Percentiles rank a stretch among this genome's conserved stretches.
Evolutionary conservation across 2,888 invertebrate genomes (phyloP).

Genomic region (Cerastoderma edule): DNA sequence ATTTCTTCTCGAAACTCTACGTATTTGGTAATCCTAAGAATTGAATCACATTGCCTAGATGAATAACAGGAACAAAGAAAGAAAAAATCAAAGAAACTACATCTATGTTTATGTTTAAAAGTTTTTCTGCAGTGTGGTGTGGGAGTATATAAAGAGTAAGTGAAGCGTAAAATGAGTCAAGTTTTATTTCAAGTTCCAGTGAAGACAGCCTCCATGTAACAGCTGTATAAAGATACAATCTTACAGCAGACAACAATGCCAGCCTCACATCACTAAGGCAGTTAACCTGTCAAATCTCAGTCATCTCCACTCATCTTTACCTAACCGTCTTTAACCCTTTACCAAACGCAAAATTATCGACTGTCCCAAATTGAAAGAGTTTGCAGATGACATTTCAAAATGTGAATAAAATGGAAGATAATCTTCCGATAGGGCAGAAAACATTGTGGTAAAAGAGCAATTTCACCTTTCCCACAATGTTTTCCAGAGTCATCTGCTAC

Average conservation of each 20-base stretch:
- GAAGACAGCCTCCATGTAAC: neutral
- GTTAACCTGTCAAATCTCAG: conserved; percentile 2
- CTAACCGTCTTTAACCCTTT: neutral
- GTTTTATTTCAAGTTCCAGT: neutral
- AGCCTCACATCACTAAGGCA: conserved; percentile 1
- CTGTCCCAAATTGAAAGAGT: too few relatives aligned
- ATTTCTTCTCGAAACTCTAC: too few relatives aligned
- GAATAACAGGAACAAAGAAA: too few relatives aligned
- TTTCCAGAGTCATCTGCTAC: neutral
- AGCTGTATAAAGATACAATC: neutral
- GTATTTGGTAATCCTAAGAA: too few relatives aligned
- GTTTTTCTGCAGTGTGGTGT: neutral
- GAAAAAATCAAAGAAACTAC: too few relatives aligned
- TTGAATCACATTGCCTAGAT: too few relatives aligned
- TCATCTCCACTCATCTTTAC: neutral
- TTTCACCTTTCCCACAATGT: neutral
- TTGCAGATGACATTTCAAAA: too few relatives aligned
- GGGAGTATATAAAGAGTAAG: neutral
- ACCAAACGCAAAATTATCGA: neutral
- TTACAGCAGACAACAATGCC: neutral
- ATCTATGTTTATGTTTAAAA: neutral
- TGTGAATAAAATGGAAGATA: too few relatives aligned
- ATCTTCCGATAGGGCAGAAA: neutral
- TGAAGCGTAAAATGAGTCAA: neutral
- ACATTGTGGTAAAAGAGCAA: neutral